These are phyloP conservation scores for Felis catus DNA, from an alignment of 2,113 vertebrate species.

Conservation along the genomic window DNA sequence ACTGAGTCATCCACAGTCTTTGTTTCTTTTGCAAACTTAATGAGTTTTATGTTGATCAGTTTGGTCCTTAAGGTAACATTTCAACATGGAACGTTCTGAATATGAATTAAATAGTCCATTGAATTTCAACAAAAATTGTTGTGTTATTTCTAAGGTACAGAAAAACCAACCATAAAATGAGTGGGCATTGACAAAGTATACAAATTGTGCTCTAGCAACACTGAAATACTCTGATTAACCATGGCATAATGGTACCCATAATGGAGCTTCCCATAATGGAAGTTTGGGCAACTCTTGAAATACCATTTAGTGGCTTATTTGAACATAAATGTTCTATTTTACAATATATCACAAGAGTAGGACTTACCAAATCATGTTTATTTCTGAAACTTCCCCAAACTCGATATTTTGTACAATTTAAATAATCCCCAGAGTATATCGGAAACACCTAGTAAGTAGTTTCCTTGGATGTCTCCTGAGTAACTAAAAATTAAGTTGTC, in stretches of 20 bases:
- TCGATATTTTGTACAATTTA: constrained; percentile 25
- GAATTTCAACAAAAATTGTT: constrained; percentile 10
- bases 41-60: background rate
- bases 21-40: constrained; percentile 5
- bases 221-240: background rate
- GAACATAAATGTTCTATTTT: constrained; percentile 17
- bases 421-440: background rate
- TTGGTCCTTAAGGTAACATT: constrained; percentile 28
- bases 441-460: background rate
- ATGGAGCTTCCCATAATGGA: background rate
- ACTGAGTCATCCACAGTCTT: background rate
- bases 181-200: background rate
- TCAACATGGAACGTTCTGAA: background rate
- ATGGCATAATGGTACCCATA: background rate
- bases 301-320: constrained; percentile 18
- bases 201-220: background rate
- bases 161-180: background rate
- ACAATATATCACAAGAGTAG: background rate
- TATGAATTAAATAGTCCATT: constrained; percentile 14
- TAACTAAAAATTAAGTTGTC: constrained; percentile 19
- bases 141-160: background rate
- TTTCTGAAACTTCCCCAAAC: background rate
- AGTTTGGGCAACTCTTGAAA: background rate
- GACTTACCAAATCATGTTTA: constrained; percentile 31
- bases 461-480: background rate